Percentiles rank a stretch among this genome's conserved stretches.
Conservation (phyloP, 2,888 invertebrate species). For the Notodonta ziczac region DNA sequence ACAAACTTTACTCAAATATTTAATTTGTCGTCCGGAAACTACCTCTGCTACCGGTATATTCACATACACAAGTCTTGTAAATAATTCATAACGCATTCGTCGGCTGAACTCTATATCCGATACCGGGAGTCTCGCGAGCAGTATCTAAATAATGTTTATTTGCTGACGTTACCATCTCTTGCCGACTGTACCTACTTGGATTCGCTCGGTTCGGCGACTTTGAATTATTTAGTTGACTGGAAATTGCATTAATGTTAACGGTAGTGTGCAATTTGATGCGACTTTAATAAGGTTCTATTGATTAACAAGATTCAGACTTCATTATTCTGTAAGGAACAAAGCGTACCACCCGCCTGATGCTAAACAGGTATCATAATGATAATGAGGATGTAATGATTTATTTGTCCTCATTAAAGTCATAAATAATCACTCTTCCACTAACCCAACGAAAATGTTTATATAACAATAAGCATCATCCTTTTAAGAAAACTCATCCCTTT, state of each 20-base stretch:
- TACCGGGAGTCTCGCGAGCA: slow-evolving; percentile 24
- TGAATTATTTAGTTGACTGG: slow-evolving; percentile 51
- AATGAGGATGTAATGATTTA: no score
- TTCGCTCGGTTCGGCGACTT: slow-evolving; percentile 23
- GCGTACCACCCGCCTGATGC: no score
- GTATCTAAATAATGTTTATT: slow-evolving; percentile 56
- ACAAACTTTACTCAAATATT: slow-evolving; percentile 10
- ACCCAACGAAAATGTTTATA: no score
- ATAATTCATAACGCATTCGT: slow-evolving; percentile 63
- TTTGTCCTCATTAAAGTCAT: no score
- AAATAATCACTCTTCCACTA: no score
- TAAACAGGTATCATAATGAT: no score
- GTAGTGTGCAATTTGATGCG: slow-evolving; percentile 1
- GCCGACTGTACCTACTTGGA: slow-evolving; percentile 18
- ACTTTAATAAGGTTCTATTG: not conserved
- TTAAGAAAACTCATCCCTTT: no score
- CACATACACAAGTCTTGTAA: slow-evolving; percentile 34
- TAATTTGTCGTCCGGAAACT: slow-evolving; percentile 16
- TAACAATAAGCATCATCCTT: not conserved
- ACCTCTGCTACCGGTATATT: slow-evolving; percentile 10
- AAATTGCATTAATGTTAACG: slow-evolving; percentile 43
- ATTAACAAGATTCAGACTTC: no score
- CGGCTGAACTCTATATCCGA: slow-evolving; percentile 28
- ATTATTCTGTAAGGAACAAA: no score
- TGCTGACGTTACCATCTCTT: slow-evolving; percentile 25